Conservation (phyloP, 92 coral and sea anemone genomes). For the Epizoanthus illoricatus region DNA sequence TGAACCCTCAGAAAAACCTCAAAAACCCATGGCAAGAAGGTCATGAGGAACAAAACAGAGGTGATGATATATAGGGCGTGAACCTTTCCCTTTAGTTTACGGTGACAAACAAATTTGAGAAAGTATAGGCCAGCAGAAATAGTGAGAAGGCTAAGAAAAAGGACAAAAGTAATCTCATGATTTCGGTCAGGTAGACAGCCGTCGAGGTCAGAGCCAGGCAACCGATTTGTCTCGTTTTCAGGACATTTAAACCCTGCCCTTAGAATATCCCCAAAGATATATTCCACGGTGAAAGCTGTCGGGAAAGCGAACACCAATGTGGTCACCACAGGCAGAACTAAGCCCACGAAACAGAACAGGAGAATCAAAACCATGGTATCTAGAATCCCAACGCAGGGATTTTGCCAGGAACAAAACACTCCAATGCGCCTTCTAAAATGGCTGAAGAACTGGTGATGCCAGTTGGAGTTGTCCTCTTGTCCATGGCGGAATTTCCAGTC, state of each 20-base stretch:
- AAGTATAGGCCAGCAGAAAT: conserved; percentile 31
- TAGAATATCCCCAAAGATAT: conserved; percentile 50
- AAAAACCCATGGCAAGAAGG: conserved; percentile 68
- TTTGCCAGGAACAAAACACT: conserved; percentile 57
- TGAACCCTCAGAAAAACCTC: conserved; percentile 44
- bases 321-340: conserved; percentile 48
- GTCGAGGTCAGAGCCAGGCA: conserved; percentile 14
- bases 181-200: conserved; percentile 25
- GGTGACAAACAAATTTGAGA: neutral
- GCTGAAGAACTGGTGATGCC: conserved; percentile 65
- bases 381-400: conserved; percentile 52
- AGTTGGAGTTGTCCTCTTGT: conserved; percentile 47
- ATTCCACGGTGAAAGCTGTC: conserved; percentile 60
- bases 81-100: neutral
- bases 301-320: conserved; percentile 55
- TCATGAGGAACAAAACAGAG: conserved; percentile 45
- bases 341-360: conserved; percentile 36
- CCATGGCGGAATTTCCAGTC: conserved; percentile 72
- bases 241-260: conserved; percentile 48
- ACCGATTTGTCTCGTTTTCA: conserved; percentile 23
- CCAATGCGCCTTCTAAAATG: conserved; percentile 63
- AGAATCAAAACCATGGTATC: conserved; percentile 49
- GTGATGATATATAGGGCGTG: conserved; percentile 36
- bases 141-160: conserved; percentile 25
- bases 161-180: neutral